Evolutionary conservation across 2,113 vertebrate genomes (phyloP).

Genomic region (Otis tarda): DNA sequence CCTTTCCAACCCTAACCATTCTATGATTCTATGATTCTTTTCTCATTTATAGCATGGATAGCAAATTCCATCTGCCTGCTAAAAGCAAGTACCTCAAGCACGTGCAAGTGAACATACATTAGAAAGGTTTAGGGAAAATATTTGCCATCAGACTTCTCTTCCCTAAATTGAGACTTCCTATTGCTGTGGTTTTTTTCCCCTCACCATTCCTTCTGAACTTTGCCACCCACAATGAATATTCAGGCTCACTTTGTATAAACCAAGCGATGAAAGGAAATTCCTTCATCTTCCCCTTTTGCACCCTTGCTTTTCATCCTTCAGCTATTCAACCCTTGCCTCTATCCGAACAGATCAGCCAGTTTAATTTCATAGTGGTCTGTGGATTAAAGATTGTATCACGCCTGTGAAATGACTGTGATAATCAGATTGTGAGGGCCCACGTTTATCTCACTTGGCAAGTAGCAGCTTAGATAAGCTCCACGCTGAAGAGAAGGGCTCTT

Average conservation of each 20-base stretch:
- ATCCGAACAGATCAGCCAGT: not conserved
- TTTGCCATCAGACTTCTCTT: not conserved
- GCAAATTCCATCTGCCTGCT: not conserved
- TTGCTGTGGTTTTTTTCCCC: accelerated
- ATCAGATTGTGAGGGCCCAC: constrained; percentile 10
- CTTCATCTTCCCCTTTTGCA: not conserved
- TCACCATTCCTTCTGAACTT: not conserved
- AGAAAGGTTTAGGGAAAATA: not conserved
- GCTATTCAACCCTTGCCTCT: not conserved
- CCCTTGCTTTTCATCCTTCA: not conserved
- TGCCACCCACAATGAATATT: not conserved
- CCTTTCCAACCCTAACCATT: no score
- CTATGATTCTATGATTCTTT: not conserved
- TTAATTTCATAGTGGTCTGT: constrained; percentile 32
- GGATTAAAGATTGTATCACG: constrained; percentile 42
- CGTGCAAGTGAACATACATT: not conserved
- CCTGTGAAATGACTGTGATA: constrained; percentile 35
- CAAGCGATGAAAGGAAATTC: not conserved
- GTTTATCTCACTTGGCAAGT: constrained; percentile 26
- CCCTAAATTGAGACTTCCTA: not conserved
- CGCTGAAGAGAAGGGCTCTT: not conserved
- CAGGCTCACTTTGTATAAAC: not conserved
- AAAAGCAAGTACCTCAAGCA: not conserved
- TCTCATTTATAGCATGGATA: not conserved
- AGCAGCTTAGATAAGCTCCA: constrained; percentile 25